Evolutionary conservation across 1,140 invertebrate species (phyloP).

Genomic region (Saxidomus purpurata): DNA sequence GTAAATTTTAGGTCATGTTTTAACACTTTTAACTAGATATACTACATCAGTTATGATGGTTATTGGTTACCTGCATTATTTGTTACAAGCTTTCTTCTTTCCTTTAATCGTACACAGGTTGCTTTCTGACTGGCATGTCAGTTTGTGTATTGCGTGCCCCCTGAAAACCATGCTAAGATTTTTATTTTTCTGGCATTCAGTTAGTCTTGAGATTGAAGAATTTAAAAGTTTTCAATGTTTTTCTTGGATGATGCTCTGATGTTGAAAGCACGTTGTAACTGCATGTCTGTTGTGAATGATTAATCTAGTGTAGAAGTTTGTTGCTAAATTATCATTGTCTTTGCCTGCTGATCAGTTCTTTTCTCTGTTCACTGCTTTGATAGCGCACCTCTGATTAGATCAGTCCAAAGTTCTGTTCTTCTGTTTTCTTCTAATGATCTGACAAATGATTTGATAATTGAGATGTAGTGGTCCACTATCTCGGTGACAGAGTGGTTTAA

Average conservation of each 20-base stretch:
- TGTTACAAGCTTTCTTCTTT: too few relatives aligned
- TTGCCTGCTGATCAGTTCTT: background rate
- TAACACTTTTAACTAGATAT: too few relatives aligned
- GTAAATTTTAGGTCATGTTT: too few relatives aligned
- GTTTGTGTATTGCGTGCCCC: background rate
- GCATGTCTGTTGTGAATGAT: slow-evolving; percentile 21
- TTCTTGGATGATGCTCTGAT: slow-evolving; percentile 31
- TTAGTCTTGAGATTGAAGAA: background rate
- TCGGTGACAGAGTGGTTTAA: too few relatives aligned
- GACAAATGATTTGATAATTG: too few relatives aligned
- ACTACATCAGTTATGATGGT: too few relatives aligned
- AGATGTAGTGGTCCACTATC: too few relatives aligned
- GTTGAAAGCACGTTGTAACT: background rate
- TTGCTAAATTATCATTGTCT: background rate
- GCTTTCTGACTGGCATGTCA: background rate
- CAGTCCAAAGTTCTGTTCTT: too few relatives aligned
- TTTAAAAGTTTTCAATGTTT: background rate
- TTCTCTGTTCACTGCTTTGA: too few relatives aligned
- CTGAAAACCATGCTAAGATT: background rate
- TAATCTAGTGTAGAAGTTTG: background rate
- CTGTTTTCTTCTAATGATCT: too few relatives aligned
- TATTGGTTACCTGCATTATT: background rate
- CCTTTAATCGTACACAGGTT: too few relatives aligned
- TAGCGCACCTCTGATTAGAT: too few relatives aligned
- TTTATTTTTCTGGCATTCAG: background rate